A percentile compares a stretch with the other conserved stretches of the same genome.
These are phyloP conservation scores for Gambusia yucatana DNA, from an alignment of 2,797 vertebrate genomes.

Conservation along the genomic window DNA sequence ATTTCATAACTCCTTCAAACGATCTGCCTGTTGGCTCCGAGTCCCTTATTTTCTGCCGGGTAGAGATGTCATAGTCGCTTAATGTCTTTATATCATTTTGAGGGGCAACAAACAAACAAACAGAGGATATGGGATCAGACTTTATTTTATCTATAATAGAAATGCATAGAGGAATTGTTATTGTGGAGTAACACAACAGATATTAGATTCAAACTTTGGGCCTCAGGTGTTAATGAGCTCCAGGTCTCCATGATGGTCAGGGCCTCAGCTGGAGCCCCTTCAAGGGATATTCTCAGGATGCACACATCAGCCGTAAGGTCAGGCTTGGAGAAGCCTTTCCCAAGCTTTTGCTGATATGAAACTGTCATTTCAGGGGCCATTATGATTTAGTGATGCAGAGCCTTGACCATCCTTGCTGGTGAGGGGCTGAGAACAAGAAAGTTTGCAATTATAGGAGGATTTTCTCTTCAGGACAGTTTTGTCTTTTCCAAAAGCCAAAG, in stretches of 20 bases:
- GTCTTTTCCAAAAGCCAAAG: neutral
- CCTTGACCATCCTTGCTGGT: neutral
- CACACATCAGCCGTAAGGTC: conserved; percentile 39
- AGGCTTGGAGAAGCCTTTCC: conserved; percentile 13
- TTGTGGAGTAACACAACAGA: neutral
- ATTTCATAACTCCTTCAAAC: conserved; percentile 1
- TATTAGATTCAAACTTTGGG: neutral
- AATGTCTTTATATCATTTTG: conserved; percentile 3
- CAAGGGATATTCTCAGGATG: conserved; percentile 17
- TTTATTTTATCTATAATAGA: neutral
- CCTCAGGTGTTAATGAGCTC: conserved; percentile 8
- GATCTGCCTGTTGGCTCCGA: conserved; percentile 2
- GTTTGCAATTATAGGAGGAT: conserved; percentile 6
- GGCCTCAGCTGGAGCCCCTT: conserved; percentile 34
- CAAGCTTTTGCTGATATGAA: conserved; percentile 20
- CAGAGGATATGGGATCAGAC: neutral
- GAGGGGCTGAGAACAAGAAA: neutral
- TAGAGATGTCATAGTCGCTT: conserved; percentile 4
- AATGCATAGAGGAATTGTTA: neutral
- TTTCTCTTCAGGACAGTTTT: conserved; percentile 12
- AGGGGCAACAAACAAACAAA: neutral
- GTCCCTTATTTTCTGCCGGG: conserved; percentile 4
- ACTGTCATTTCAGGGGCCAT: conserved; percentile 2
- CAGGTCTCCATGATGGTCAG: conserved; percentile 36
- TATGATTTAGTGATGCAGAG: conserved; percentile 5